phyloP scores from a whole-genome alignment of 1,140 invertebrate genomes.

The Patella vulgata region DNA sequence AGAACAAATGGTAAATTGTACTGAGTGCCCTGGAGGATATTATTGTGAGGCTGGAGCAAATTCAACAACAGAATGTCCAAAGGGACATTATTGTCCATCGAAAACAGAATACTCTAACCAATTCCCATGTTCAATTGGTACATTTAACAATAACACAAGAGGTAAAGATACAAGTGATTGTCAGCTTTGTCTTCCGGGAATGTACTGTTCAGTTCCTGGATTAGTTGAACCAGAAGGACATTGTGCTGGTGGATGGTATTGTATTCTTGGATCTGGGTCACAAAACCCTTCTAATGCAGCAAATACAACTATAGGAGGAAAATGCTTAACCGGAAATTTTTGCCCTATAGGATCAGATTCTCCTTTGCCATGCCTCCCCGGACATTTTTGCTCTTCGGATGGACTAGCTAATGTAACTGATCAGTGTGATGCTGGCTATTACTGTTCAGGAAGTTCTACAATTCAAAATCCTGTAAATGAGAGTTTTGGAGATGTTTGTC shows the following conservation, averaged over 20 bases:
- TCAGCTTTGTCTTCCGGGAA: conserved; percentile 51
- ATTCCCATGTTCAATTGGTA: conserved; percentile 59
- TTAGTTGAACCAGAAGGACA: conserved; percentile 46
- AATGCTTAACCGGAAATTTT: conserved; percentile 57
- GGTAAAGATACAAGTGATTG: conserved; percentile 41
- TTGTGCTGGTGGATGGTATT: conserved; percentile 60
- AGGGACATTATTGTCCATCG: conserved; percentile 55
- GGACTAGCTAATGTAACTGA: conserved; percentile 49
- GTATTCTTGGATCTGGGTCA: conserved; percentile 55
- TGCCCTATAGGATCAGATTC: conserved; percentile 54
- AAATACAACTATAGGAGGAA: conserved; percentile 47
- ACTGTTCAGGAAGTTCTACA: conserved; percentile 53
- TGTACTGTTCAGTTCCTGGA: conserved; percentile 53
- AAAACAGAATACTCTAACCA: conserved; percentile 57
- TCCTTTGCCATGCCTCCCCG: conserved; percentile 39
- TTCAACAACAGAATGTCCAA: conserved; percentile 45
- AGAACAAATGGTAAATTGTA: conserved; percentile 49
- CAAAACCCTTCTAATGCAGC: conserved; percentile 47
- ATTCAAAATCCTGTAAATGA: conserved; percentile 57
- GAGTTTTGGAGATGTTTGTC: conserved; percentile 59
- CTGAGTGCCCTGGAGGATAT: conserved; percentile 53
- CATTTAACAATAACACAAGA: conserved; percentile 54
- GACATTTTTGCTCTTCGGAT: conserved; percentile 57
- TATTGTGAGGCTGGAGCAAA: conserved; percentile 50
- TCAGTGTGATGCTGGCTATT: conserved; percentile 56